Base-by-base conservation (phyloP, 92 coral and sea anemone species). In the Phenganax marumi region DNA sequence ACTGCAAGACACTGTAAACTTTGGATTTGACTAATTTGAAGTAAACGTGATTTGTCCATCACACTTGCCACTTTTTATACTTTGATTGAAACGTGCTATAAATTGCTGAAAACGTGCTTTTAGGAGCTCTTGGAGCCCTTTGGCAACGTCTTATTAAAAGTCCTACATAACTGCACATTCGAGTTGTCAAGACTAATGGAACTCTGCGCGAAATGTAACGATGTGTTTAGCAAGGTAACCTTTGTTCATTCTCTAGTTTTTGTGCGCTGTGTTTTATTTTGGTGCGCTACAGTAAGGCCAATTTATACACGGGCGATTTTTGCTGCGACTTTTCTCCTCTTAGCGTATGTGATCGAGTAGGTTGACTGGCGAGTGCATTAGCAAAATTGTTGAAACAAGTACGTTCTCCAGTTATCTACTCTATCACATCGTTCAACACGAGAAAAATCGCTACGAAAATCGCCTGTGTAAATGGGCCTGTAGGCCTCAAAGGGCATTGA, bases 121-220 rank as follows among this genome's bases (percentile, higher is more conserved):
- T 84, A 95, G 98, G 91, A 81, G 17, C 85, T 95, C 48, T 85
- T 95, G 43, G 93, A 91, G 12, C 93, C 97, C 14, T 95, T 95
- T 60, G 93, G 91, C 69, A 92, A 92, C 52, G 84, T 95, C 47
- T 77, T 95, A 47, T 75, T 92, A 19, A 89, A 81, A 66, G 90
- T 87, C 68, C 91, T 95, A 79, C 91, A 91, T 86, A 92, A 92
- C 68, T 89, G 97, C 46, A 89, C 97, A 16, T 95, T 95, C 61
- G 93, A 92, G 75, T 92, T 95, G n/a, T 95, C 93, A 69, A 91
- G 90, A 21, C 85, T 95, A 58, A 72, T 92, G 24, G 97, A 95
- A 65, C 73, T 95, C 84, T 95, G 98, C 69, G 81, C 92, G 33
- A 95, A 92, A 63, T 95, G 98, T 78, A 91, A 92, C 23, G 98